Base-by-base conservation (phyloP, 1,140 invertebrate genomes). In the Microvelia longipes region DNA sequence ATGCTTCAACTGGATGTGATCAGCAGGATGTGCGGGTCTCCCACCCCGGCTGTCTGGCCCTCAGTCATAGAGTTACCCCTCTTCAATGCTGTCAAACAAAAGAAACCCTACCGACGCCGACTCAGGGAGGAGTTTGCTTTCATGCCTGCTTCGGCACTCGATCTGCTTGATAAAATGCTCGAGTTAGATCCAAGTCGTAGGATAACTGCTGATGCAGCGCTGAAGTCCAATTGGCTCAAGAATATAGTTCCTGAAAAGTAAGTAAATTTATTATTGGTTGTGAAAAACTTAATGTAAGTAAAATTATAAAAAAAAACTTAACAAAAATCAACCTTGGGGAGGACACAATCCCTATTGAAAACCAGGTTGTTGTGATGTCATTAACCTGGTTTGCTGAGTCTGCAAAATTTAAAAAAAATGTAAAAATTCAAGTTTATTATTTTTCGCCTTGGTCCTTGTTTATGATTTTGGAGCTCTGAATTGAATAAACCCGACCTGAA, bases 11-110 rank as follows among this genome's bases (percentile, higher is more conserved):
- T 99, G 65, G 96, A 99, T 78, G 87, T 91, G 75, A 99, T 99
- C 76, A 94, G 94, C 0, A 85, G 90, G 71, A 84, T 95, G 14
- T 99, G 98, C 82, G 98, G 98, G 1, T 95, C 95, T 0, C 96
- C 96, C 0, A 89, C 90, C 69, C 96, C 96, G 0, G 93, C 93
- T n/a, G 92, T 93, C 63, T 99, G 98, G 98, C 96, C 97, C 0
- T 90, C 91, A 77, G 96, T 99, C 25, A 94, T 96, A 71, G 91
- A 96, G 78, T 82, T 99, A 66, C 95, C 96, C 1, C 83, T 93
- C 0, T 99, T 94, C 85, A 87, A 94, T 76, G 90, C 90, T 19
- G 84, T 98, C 24, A 93, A 96, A 77, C 92, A 93, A 28, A 98
- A 97, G 80, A 93, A 93, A 74, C 85, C 88, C 50, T 90, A 98